These are phyloP conservation scores for Melanophora roralis DNA, from an alignment of 2,888 invertebrate species.

Conservation along the genomic window DNA sequence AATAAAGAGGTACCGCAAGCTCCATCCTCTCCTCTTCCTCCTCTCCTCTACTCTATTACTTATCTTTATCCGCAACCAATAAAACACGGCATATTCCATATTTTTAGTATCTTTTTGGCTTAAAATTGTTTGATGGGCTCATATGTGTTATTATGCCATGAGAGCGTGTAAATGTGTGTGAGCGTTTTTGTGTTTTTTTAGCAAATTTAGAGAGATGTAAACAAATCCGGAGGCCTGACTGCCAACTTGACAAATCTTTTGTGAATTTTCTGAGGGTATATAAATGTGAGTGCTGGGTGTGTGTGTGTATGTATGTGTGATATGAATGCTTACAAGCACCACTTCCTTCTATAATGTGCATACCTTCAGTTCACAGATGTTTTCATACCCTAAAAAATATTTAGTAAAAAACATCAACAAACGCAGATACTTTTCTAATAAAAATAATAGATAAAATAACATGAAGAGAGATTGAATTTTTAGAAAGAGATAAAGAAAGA, in stretches of 20 bases:
- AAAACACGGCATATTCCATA: no score
- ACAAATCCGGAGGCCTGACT: conserved; percentile 55
- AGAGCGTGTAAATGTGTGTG: not conserved
- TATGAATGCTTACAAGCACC: not conserved
- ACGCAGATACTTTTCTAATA: not conserved
- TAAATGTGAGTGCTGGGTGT: not conserved
- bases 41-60: no score
- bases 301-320: not conserved
- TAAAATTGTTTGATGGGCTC: no score
- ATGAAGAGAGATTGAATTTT: no score
- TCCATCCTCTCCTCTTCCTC: no score
- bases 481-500: not conserved
- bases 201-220: conserved; percentile 52
- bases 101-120: no score
- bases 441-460: not conserved
- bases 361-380: conserved; percentile 18
- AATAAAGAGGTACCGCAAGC: no score
- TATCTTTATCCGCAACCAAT: no score
- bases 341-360: conserved; percentile 36
- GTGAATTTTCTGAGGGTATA: not conserved
- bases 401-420: not conserved
- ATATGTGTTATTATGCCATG: not conserved
- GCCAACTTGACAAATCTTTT: conserved; percentile 32
- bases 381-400: not conserved
- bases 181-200: not conserved